Percentiles rank a stretch among this genome's conserved stretches.
These are phyloP conservation scores for Brotula barbata DNA, from an alignment of 2,797 vertebrate species.

Conservation along the genomic window DNA sequence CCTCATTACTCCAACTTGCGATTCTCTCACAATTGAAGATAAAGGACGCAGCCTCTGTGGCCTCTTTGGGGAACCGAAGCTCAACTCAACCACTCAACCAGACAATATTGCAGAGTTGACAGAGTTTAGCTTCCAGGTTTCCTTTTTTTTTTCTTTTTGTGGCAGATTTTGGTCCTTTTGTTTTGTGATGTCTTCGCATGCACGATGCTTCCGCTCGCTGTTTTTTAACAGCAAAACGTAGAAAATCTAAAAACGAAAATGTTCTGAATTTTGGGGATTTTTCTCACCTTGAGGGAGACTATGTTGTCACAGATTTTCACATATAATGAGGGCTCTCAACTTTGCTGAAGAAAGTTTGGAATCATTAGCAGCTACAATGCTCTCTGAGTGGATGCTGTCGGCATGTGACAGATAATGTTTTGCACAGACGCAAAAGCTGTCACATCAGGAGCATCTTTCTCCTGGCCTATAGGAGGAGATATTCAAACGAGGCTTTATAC, in stretches of 20 bases:
- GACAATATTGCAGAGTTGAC: constrained; percentile 13
- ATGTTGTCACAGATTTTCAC: constrained; percentile 42
- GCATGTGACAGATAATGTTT: constrained; percentile 24
- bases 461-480: constrained; percentile 6
- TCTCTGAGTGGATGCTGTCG: constrained; percentile 27
- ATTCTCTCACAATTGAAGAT: constrained; percentile 44
- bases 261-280: constrained; percentile 16
- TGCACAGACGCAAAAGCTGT: background rate
- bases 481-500: background rate
- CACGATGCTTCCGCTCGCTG: constrained; percentile 19
- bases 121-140: constrained; percentile 37
- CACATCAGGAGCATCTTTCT: constrained; percentile 14
- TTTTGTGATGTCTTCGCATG: constrained; percentile 42
- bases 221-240: constrained; percentile 15
- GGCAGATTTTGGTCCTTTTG: constrained; percentile 45
- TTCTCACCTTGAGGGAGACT: constrained; percentile 36
- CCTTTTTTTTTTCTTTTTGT: constrained; percentile 38
- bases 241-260: constrained; percentile 42
- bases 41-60: constrained; percentile 42
- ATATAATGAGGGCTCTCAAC: constrained; percentile 42
- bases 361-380: constrained; percentile 39
- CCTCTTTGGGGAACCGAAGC: constrained; percentile 37
- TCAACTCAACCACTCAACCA: constrained; percentile 32
- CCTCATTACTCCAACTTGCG: constrained; percentile 61
- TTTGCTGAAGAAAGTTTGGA: constrained; percentile 48